Percentiles rank a stretch among this genome's conserved stretches.
phyloP scores from a whole-genome alignment of 2,888 invertebrate genomes.

The Pherbina coryleti region DNA sequence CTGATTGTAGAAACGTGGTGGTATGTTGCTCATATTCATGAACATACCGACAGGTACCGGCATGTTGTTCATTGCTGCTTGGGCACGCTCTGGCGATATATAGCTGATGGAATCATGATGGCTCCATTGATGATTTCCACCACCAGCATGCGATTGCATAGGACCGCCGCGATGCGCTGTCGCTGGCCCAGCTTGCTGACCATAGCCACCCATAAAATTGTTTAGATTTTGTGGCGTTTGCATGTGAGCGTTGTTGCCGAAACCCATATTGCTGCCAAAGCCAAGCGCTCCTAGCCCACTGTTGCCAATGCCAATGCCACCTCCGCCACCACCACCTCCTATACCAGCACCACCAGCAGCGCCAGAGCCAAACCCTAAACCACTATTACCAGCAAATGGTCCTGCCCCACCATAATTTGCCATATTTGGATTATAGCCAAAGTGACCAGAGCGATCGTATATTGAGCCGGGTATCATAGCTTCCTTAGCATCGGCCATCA shows the following conservation, averaged over 20 bases:
- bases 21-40: conserved; percentile 87
- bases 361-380: conserved; percentile 46
- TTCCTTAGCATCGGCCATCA: conserved; percentile 97
- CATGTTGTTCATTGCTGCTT: conserved; percentile 81
- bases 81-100: conserved; percentile 87
- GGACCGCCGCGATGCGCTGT: conserved; percentile 9
- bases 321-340: conserved; percentile 42
- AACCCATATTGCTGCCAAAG: conserved; percentile 44
- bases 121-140: conserved; percentile 44
- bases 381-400: conserved; percentile 42
- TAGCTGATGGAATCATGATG: conserved; percentile 93
- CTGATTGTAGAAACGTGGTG: conserved; percentile 82
- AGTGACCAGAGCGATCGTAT: conserved; percentile 81
- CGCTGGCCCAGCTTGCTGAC: neutral
- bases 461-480: conserved; percentile 94
- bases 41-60: conserved; percentile 96
- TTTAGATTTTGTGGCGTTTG: conserved; percentile 26
- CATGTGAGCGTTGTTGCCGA: conserved; percentile 27
- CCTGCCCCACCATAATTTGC: conserved; percentile 46
- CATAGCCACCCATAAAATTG: conserved; percentile 31
- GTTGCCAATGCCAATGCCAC: conserved; percentile 33
- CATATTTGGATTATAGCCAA: conserved; percentile 53
- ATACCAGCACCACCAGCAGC: conserved; percentile 31
- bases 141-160: neutral
- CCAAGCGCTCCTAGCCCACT: neutral